A percentile compares a stretch with the other conserved stretches of the same genome.
Evolutionary conservation across 1,140 invertebrate species (phyloP).

Genomic region (Halyomorpha halys): DNA sequence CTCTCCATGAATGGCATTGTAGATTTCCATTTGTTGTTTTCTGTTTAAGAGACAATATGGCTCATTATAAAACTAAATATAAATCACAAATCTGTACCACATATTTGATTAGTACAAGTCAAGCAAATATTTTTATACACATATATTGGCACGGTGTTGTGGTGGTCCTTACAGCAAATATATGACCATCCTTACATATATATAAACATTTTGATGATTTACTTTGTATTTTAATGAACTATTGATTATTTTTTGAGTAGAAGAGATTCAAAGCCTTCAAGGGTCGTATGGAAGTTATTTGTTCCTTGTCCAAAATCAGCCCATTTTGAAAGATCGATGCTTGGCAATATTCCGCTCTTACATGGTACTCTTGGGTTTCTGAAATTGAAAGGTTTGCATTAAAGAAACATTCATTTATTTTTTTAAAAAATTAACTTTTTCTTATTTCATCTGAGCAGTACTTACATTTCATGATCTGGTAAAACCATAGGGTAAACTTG

Average conservation of each 20-base stretch:
- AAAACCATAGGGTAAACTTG: slow-evolving; percentile 89
- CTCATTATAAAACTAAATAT: too few species aligned
- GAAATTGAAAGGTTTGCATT: slow-evolving; percentile 35
- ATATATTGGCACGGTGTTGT: too few species aligned
- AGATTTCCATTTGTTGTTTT: too few species aligned
- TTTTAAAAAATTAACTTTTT: neutral
- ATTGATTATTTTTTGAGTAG: slow-evolving; percentile 28
- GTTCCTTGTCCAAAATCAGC: slow-evolving; percentile 44
- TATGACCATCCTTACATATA: too few species aligned
- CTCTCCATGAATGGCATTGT: too few species aligned
- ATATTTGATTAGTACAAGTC: too few species aligned
- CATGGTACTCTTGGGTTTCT: slow-evolving; percentile 85
- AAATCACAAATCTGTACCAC: too few species aligned
- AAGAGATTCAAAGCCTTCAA: slow-evolving; percentile 28
- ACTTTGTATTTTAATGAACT: too few species aligned
- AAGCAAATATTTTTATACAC: too few species aligned
- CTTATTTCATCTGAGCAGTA: slow-evolving; percentile 27
- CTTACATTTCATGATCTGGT: slow-evolving; percentile 84
- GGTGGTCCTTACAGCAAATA: too few species aligned
- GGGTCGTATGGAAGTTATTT: slow-evolving; percentile 21
- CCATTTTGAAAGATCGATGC: slow-evolving; percentile 80
- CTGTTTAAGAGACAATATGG: too few species aligned
- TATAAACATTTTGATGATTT: too few species aligned
- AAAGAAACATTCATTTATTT: neutral
- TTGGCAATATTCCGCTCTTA: slow-evolving; percentile 70